Base-by-base conservation (phyloP, 2,888 invertebrate genomes). In the Aphelenchoides bicaudatus region DNA sequence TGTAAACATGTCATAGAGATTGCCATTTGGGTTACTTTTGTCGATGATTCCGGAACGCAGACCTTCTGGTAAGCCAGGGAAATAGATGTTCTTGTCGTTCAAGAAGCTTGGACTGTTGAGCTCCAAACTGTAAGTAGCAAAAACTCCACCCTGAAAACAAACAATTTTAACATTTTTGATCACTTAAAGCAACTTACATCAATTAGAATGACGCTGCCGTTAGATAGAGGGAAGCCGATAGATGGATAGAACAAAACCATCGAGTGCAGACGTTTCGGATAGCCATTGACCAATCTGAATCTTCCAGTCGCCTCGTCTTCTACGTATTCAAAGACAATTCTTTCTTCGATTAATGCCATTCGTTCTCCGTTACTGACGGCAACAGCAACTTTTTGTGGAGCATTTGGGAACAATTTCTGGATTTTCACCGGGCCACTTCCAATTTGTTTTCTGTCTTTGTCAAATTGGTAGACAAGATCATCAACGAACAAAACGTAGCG, bases 221-320 rank as follows among this genome's bases (percentile, higher is more conserved):
- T 75, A 43, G 66, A 62, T 34, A 73, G 39, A 10, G 74, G 73
- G 54, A 74, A 73, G 5, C 74, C 73, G 13, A 67, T 70, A 34
- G 67, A 63, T 5, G 74, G 74, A 39, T 70, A 74, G 67, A 74
- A 74, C 39, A 74, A 68, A 5, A 74, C 74, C 5, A 73, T 63
- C 39, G 66, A 68, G 58, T 74, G 74, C 10, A 74, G 64, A 25
- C 63, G 63, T 34, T 65, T 63, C 27, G 74, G 74, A 50, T 67
- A 74, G 50, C 61, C 39, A n/a, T 34, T 31, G 6, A 28, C 47
- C 23, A 39, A 37, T 4, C 43, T 57, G 47, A 64, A 56, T 50
- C 31, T 38, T 5, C 57, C 62, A 16, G 37, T 56, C 5, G 55
- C 59, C 39, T 67, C 67, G 49, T 73, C 69, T 28, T 56, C 60